Conservation (phyloP, 1,140 invertebrate species). For the Eubasilissa regina region DNA sequence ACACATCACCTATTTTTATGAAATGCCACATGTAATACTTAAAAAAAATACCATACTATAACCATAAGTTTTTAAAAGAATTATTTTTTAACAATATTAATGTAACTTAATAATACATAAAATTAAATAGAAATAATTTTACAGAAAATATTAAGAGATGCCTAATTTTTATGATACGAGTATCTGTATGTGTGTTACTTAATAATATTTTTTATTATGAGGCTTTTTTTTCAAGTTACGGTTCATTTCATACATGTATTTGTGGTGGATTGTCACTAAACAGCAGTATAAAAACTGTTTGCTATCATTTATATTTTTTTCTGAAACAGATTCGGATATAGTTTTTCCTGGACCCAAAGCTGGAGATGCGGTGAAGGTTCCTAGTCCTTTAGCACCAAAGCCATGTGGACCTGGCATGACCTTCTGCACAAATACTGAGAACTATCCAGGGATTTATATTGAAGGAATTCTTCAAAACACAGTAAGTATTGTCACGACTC, state of each 20-base stretch:
- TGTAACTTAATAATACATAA: too few relatives aligned
- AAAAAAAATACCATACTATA: too few relatives aligned
- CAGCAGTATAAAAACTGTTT: background rate
- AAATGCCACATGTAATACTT: background rate
- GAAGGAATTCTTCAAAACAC: constrained; percentile 28
- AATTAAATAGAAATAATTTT: too few relatives aligned
- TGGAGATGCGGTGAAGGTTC: background rate
- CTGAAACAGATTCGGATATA: constrained; percentile 2
- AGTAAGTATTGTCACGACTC: constrained; percentile 19
- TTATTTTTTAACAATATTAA: too few relatives aligned
- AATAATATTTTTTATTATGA: background rate
- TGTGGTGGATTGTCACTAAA: background rate
- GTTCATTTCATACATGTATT: background rate
- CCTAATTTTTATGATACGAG: background rate
- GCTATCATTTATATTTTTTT: background rate
- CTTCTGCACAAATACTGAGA: constrained; percentile 16
- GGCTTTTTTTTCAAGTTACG: background rate
- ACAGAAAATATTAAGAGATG: too few relatives aligned
- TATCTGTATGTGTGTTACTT: background rate
- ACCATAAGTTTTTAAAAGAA: too few relatives aligned
- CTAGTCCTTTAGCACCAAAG: too few relatives aligned
- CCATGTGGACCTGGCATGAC: constrained; percentile 4
- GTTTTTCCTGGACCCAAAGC: constrained; percentile 39
- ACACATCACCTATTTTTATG: background rate
- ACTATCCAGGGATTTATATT: constrained; percentile 11